Percentiles rank a stretch among this genome's conserved stretches.
Evolutionary conservation across 2,113 vertebrate species (phyloP).

Genomic region (Xenus cinereus): DNA sequence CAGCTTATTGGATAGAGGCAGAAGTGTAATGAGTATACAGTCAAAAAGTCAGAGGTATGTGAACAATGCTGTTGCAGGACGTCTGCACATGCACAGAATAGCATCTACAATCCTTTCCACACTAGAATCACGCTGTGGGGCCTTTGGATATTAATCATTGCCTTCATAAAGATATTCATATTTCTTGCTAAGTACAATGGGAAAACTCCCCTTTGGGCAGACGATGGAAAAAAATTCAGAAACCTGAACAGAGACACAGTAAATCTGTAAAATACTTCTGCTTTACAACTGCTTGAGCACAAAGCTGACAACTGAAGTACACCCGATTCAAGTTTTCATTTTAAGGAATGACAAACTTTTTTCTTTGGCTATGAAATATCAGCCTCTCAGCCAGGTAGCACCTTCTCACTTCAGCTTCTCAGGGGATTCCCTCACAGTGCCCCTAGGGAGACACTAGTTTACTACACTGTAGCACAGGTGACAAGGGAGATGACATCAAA

Average conservation of each 20-base stretch:
- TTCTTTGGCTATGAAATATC: not conserved
- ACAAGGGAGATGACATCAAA: not conserved
- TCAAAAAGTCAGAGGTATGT: not conserved
- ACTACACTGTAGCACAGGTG: not conserved
- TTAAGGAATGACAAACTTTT: not conserved
- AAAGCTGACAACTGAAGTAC: not conserved
- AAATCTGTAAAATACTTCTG: not conserved
- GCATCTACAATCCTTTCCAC: rapidly evolving
- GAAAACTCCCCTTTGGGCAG: not conserved
- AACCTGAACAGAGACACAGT: not conserved
- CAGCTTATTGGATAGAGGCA: not conserved
- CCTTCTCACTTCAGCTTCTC: not conserved
- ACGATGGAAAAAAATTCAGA: not conserved
- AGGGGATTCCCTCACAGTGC: not conserved
- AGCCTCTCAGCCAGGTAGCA: not conserved
- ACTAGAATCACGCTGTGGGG: rapidly evolving
- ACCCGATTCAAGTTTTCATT: not conserved
- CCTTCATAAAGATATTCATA: not conserved
- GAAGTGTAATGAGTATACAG: too few species aligned
- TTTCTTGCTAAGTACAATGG: not conserved
- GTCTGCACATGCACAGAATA: rapidly evolving
- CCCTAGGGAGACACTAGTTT: not conserved
- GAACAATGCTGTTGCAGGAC: not conserved
- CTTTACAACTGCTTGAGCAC: not conserved
- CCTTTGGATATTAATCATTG: not conserved